phyloP scores from a whole-genome alignment of 2,113 vertebrate species.

The Macquaria australasica region DNA sequence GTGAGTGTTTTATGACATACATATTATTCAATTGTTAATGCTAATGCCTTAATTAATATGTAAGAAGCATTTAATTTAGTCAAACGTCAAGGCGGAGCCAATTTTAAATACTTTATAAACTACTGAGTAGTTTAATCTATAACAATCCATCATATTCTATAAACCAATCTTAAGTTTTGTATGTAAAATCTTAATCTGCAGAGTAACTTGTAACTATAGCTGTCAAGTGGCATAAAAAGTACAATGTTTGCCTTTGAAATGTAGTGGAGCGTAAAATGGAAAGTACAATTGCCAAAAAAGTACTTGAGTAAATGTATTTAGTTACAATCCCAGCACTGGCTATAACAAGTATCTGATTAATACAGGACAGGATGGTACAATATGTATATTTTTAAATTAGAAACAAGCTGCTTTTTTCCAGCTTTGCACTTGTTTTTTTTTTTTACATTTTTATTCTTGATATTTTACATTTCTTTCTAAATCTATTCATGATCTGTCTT shows the following conservation, averaged over 20 bases:
- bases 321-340: not conserved
- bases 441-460: too few species aligned
- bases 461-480: not conserved
- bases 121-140: not conserved
- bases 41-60: not conserved
- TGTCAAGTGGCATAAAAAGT: not conserved
- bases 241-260: not conserved
- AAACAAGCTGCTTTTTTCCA: not conserved
- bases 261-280: not conserved
- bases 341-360: not conserved
- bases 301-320: not conserved
- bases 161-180: not conserved
- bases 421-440: too few species aligned
- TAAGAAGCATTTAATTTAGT: not conserved
- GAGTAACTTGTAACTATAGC: not conserved
- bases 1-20: not conserved
- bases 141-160: not conserved
- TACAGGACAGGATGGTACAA: not conserved
- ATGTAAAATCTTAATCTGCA: not conserved
- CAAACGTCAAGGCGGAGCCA: not conserved
- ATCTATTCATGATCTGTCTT: not conserved
- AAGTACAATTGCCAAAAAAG: not conserved
- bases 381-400: not conserved
- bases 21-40: not conserved
- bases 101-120: not conserved